These are phyloP conservation scores for Pteruthius melanotis DNA, from an alignment of 2,113 vertebrate genomes.

Conservation along the genomic window DNA sequence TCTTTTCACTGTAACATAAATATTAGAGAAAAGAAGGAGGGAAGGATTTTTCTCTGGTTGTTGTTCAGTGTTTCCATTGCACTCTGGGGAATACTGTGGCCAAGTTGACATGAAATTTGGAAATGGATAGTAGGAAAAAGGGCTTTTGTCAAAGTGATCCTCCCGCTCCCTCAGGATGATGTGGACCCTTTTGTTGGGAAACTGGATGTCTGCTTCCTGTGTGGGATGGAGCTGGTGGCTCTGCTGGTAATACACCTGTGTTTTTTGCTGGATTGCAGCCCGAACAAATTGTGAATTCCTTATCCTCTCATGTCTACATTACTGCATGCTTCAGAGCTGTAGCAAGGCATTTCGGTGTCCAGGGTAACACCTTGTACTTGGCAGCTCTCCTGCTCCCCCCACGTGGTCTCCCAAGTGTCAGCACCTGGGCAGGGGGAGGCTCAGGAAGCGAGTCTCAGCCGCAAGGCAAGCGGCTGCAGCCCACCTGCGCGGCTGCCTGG, in stretches of 20 bases:
- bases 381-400: background rate
- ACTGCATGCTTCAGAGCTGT: background rate
- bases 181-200: background rate
- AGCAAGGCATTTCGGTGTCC: background rate
- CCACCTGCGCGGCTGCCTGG: background rate
- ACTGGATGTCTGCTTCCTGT: background rate
- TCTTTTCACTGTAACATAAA: background rate
- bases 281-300: slow-evolving; percentile 6
- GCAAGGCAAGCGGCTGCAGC: background rate
- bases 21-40: background rate
- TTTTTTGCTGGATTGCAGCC: slow-evolving; percentile 12
- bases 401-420: background rate
- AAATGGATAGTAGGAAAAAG: background rate
- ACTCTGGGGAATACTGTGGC: background rate
- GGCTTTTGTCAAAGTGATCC: background rate
- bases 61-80: background rate
- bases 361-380: slow-evolving; percentile 45
- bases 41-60: background rate
- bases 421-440: slow-evolving; percentile 10
- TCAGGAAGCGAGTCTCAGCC: background rate
- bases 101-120: background rate
- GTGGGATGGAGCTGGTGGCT: background rate
- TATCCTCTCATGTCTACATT: background rate
- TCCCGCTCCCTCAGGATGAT: background rate
- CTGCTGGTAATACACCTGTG: slow-evolving; percentile 4